A percentile compares a stretch with the other conserved stretches of the same genome.
phyloP scores from a whole-genome alignment of 2,113 vertebrate genomes.

The Gallinago undulata region DNA sequence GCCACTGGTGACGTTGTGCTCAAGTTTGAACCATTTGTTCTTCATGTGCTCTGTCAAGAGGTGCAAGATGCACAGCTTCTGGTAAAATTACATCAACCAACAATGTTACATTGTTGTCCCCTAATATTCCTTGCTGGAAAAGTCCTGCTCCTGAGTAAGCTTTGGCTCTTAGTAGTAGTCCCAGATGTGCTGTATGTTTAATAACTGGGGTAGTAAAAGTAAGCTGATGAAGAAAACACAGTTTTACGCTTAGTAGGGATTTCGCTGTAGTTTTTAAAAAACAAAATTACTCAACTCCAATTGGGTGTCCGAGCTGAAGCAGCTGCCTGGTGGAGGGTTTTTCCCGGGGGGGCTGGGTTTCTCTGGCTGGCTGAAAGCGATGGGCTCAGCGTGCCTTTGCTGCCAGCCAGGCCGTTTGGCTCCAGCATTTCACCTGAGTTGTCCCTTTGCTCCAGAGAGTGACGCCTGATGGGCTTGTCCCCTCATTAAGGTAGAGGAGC shows the following conservation, averaged over 20 bases:
- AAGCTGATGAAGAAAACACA: not conserved
- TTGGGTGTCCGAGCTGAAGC: not conserved
- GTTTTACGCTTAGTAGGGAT: not conserved
- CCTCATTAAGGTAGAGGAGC: not conserved
- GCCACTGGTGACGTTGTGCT: slow-evolving; percentile 78
- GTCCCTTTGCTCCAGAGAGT: not conserved
- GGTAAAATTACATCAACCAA: slow-evolving; percentile 69
- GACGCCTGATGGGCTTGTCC: accelerated
- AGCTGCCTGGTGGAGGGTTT: not conserved
- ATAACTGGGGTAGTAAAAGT: not conserved
- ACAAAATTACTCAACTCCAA: not conserved
- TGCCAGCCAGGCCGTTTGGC: not conserved
- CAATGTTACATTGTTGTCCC: not conserved
- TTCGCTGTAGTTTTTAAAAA: not conserved
- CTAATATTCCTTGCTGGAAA: not conserved
- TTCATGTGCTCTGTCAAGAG: slow-evolving; percentile 87
- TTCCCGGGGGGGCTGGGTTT: not conserved
- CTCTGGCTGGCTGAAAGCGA: not conserved
- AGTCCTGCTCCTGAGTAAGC: not conserved
- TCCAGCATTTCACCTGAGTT: not conserved
- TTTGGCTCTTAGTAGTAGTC: not conserved
- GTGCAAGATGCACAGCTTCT: slow-evolving; percentile 87
- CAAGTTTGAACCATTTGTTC: slow-evolving; percentile 93
- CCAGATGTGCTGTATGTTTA: not conserved
- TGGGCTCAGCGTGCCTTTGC: accelerated